Percentiles rank a stretch among this genome's conserved stretches.
Evolutionary conservation across 1,140 invertebrate genomes (phyloP).

Genomic region (Trichomalopsis sarcophagae): DNA sequence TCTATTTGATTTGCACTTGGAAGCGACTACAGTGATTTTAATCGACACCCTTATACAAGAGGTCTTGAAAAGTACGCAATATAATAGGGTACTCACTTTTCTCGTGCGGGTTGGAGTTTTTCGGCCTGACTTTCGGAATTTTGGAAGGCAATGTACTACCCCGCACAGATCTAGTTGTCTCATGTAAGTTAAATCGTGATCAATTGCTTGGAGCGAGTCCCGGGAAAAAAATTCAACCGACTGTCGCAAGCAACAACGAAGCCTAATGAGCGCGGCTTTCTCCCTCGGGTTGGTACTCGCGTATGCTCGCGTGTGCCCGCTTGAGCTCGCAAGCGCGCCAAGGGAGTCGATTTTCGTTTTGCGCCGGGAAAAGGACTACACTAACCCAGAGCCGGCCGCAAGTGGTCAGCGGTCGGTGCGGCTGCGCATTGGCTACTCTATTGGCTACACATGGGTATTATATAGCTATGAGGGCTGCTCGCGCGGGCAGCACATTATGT

Average conservation of each 20-base stretch:
- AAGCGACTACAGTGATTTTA: too few relatives aligned
- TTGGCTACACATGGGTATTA: background rate
- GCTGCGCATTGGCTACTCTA: constrained; percentile 58
- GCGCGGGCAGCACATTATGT: too few relatives aligned
- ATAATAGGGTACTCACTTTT: constrained; percentile 22
- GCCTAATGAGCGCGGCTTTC: background rate
- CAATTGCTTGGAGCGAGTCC: too few relatives aligned
- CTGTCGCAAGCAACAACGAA: background rate
- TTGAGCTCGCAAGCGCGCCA: background rate
- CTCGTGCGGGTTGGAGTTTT: constrained; percentile 11
- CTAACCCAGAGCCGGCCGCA: background rate
- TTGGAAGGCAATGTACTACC: background rate
- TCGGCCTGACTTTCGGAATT: constrained; percentile 37
- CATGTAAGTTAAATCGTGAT: background rate
- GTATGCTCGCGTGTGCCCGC: too few relatives aligned
- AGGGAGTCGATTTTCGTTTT: constrained; percentile 42
- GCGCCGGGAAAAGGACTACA: constrained; percentile 20
- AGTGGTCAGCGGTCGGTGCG: constrained; percentile 66
- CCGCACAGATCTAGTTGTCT: background rate
- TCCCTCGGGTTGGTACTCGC: background rate
- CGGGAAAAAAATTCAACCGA: background rate
- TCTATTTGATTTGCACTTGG: too few relatives aligned
- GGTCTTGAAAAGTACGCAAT: background rate
- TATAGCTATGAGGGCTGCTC: background rate
- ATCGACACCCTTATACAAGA: too few relatives aligned